Base-by-base conservation (phyloP, 2,113 vertebrate species). In the Sula dactylatra region DNA sequence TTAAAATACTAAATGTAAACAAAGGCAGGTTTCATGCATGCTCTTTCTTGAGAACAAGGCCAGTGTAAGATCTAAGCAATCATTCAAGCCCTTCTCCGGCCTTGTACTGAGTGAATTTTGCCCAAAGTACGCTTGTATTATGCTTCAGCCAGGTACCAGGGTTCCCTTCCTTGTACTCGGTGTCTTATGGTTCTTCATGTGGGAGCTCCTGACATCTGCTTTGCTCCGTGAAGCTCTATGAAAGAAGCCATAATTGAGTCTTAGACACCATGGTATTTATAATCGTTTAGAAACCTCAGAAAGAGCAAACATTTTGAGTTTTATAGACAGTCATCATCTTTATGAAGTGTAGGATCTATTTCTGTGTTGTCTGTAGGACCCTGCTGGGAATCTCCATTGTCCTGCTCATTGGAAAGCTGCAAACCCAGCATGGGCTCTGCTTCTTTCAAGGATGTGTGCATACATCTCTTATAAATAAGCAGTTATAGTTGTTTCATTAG, bases 351-450 rank as follows among this genome's bases (percentile, higher is more conserved):
- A 62, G 67, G 88, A 80, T 90, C 79, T 90, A 79, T 97, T 95
- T 95, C 85, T 86, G 85, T 7, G 0, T 72, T 11, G 32, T 84
- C 85, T 95, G 76, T 69, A 67, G 84, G 82, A 79, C 16, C 91
- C 94, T 97, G 94, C 96, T 97, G 94, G 92, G 96, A 93, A 72
- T 82, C 82, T 90, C 61, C 80, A 47, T 82, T 77, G 91, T 95
- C 93, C 91, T 90, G 65, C 72, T 94, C 88, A 49, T 47, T 2
- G 1, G 79, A 88, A 93, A 90, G 64, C 91, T 94, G 82, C 92
- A 88, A 73, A 70, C 95, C 45, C 94, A 97, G 96, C 95, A 34
- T 88, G 95, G 72, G 82, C 82, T 95, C 91, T 42, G 54, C 65
- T 83, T 44, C 84, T 72, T 82, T 74, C 90, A 71, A 61, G 67